Conservation (phyloP, 2,888 invertebrate species). For the Herminia tarsipennalis region DNA sequence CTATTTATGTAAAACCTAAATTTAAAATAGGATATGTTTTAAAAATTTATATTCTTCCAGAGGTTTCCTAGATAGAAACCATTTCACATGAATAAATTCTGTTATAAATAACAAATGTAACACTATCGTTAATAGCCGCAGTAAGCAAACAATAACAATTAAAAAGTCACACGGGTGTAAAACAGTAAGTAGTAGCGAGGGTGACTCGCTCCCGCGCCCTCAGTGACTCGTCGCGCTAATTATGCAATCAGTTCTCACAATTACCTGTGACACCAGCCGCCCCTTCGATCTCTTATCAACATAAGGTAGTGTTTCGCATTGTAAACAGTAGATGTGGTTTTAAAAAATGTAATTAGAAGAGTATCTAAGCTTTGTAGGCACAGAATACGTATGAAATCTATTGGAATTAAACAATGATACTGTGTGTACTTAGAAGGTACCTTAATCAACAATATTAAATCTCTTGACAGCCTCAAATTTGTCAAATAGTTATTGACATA, state of each 20-base stretch:
- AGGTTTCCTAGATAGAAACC: too few relatives aligned
- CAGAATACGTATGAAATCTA: neutral
- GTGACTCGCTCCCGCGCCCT: slow-evolving; percentile 78
- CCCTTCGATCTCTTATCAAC: slow-evolving; percentile 33
- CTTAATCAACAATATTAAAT: too few relatives aligned
- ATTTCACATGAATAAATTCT: slow-evolving; percentile 20
- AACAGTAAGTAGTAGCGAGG: slow-evolving; percentile 61
- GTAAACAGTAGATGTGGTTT: neutral
- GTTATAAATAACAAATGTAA: slow-evolving; percentile 37
- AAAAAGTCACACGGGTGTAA: slow-evolving; percentile 79
- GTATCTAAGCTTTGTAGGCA: neutral
- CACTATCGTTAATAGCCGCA: slow-evolving; percentile 23
- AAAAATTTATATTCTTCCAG: too few relatives aligned
- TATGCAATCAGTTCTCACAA: slow-evolving; percentile 84
- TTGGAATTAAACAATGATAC: too few relatives aligned
- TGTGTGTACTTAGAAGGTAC: too few relatives aligned
- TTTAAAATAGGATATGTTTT: too few relatives aligned
- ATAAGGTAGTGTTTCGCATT: slow-evolving; percentile 5
- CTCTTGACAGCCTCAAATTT: too few relatives aligned
- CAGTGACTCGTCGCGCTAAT: slow-evolving; percentile 78
- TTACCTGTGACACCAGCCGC: slow-evolving; percentile 63
- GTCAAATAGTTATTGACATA: too few relatives aligned
- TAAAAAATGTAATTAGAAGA: neutral
- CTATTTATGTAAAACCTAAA: too few relatives aligned
- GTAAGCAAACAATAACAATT: slow-evolving; percentile 66